Base-by-base conservation (phyloP, 2,113 vertebrate genomes). In the Apodemus sylvaticus region DNA sequence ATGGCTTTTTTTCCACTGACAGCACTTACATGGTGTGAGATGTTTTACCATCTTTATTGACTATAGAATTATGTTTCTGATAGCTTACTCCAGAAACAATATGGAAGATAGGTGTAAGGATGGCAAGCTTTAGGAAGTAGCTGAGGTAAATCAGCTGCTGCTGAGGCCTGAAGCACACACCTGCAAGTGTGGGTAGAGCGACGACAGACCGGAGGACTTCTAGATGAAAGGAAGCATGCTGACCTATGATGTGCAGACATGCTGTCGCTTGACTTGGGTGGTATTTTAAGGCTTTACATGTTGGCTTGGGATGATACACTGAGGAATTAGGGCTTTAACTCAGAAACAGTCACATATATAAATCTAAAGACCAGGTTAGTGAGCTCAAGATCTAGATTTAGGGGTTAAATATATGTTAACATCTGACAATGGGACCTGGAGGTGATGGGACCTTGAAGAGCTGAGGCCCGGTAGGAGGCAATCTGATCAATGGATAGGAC, bases 11-110 rank as follows among this genome's bases (percentile, higher is more conserved):
- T 70, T 5, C 42, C 48, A 70, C 31, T 60, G 88, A 76, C 48
- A 86, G 26, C 11, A 12, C 39, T 95, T 94, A 60, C 76, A 85
- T 71, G 34, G 51, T 86, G 86, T 51, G 82, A 85, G 66, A 64
- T 77, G 71, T 96, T 94, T 91, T 95, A 92, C 73, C 87, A 62
- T 78, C 94, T 95, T 96, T 94, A 93, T 82, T 94, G 94, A 93
- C 90, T 91, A 22, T 60, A 78, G 88, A 87, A 96, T 93, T 89
- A 91, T 0, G 2, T 81, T 94, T 68, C 31, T 66, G 92, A 86
- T 95, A 60, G 94, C 90, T 93, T 76, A 89, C 89, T 95, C 58
- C 76, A 78, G 77, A 79, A 86, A 77, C 20, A 20, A 83, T 17
- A 14, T 77, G 82, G 85, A 96, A 94, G 48, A 90, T 89, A 92